phyloP scores from a whole-genome alignment of 2,113 vertebrate genomes.

The Brachirus orientalis region DNA sequence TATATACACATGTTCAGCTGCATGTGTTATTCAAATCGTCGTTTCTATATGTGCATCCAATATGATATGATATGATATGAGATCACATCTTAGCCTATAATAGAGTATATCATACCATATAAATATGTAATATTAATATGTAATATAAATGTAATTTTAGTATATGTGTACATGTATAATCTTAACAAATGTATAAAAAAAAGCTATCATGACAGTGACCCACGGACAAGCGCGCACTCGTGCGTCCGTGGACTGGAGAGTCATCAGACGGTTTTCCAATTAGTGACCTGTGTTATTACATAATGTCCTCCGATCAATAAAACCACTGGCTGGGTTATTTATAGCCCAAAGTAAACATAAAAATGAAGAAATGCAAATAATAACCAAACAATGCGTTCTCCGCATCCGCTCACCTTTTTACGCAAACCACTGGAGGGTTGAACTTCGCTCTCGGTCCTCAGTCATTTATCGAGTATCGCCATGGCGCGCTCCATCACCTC shows the following conservation, averaged over 20 bases:
- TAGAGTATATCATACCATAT: no score
- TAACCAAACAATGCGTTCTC: not conserved
- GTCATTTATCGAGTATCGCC: conserved; percentile 49
- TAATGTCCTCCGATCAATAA: not conserved
- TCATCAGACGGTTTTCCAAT: not conserved
- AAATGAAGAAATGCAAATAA: not conserved
- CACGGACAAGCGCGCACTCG: conserved; percentile 36
- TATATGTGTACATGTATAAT: not conserved
- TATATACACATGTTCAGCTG: no score
- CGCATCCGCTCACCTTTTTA: conserved; percentile 46
- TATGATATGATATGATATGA: no score
- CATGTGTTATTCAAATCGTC: no score
- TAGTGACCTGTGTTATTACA: not conserved
- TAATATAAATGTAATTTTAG: no score
- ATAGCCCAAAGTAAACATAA: not conserved
- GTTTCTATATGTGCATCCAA: no score
- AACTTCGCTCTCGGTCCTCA: conserved; percentile 49
- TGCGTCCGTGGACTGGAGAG: not conserved
- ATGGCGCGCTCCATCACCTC: conserved; percentile 48
- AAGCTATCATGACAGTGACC: conserved; percentile 1
- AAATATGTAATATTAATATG: no score
- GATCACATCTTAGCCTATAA: no score
- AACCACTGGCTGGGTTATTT: not conserved
- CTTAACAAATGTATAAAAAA: no score
- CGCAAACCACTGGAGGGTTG: conserved; percentile 26